phyloP scores from a whole-genome alignment of 2,888 invertebrate species.

The Escarpia spicata region DNA sequence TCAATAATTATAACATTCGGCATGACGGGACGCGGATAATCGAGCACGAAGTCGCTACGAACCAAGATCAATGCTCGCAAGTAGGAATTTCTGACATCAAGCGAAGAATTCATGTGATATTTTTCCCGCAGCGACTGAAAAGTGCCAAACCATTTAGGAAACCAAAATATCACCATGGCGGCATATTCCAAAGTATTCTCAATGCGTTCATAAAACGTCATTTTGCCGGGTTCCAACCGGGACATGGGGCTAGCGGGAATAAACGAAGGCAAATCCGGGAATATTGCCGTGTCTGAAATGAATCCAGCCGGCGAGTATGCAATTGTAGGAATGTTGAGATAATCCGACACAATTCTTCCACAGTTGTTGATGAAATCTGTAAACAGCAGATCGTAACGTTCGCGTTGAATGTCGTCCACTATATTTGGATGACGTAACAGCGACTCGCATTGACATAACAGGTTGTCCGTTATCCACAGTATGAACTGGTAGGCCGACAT shows the following conservation, averaged over 20 bases:
- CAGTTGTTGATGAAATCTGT: conserved; percentile 42
- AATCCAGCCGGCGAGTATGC: conserved; percentile 37
- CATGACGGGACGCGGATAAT: conserved; percentile 41
- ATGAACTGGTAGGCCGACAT: conserved; percentile 22
- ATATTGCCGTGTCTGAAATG: too few species aligned
- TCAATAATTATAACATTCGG: conserved; percentile 42
- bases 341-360: conserved; percentile 39
- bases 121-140: conserved; percentile 30
- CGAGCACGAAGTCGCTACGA: conserved; percentile 42
- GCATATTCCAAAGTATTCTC: conserved; percentile 31
- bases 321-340: conserved; percentile 40
- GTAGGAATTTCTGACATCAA: conserved; percentile 37
- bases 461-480: conserved; percentile 33
- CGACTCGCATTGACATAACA: conserved; percentile 37
- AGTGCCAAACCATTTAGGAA: too few species aligned
- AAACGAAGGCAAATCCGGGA: too few species aligned
- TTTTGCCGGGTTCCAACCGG: conserved; percentile 31
- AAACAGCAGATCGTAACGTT: conserved; percentile 36
- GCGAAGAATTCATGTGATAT: conserved; percentile 34
- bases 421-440: conserved; percentile 30
- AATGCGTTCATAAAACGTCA: conserved; percentile 39
- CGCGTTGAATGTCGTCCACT: conserved; percentile 32
- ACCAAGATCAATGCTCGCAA: conserved; percentile 39
- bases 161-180: too few species aligned
- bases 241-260: too few species aligned